Base-by-base conservation (phyloP, 2,113 vertebrate genomes). In the Grus americana region DNA sequence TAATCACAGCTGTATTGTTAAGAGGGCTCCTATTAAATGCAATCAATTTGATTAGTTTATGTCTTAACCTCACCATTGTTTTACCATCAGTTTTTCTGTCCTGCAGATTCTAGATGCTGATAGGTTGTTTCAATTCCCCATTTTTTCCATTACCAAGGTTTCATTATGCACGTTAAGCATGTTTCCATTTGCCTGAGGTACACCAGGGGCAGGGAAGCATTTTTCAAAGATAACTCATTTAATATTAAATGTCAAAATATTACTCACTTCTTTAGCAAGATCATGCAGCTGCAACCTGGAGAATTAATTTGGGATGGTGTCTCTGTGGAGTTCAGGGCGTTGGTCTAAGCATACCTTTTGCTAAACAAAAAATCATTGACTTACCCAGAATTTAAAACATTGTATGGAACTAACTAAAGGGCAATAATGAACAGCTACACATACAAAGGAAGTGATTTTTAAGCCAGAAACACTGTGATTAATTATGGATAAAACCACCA, bases 211-310 rank as follows among this genome's bases (percentile, higher is more conserved):
- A 97, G 95, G 95, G 93, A 98, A 94, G 96, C 97, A 98, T 98
- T 98, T 98, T 98, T 98, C 91, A 97, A 95, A 97, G 97, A 96
- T 98, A 98, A 98, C 94, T 97, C 97, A 97, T 97, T 97, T 98
- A 97, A 97, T 97, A 97, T 98, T 98, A 98, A 98, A 98, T 97
- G 97, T 98, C 98, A 98, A 97, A 98, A 97, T 95, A 96, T 97
- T 97, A 97, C 95, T 98, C 98, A 98, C 88, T 85, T 98, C 97
- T 97, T 97, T 95, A 98, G 95, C 93, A 93, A 97, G 98, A 98
- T 91, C 97, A 79, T 97, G 96, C 97, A 97, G 93, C 94, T 98
- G 96, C 95, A 96, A 90, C 92, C 96, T 98, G 98, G 93, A 97
- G 97, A 98, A 98, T 97, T 96, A 97, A 97, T 97, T 95, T 97